Evolutionary conservation across 2,888 invertebrate species (phyloP), one percentile per base, ranked within the genome.

Genomic region (Oscheius sp.): DNA sequence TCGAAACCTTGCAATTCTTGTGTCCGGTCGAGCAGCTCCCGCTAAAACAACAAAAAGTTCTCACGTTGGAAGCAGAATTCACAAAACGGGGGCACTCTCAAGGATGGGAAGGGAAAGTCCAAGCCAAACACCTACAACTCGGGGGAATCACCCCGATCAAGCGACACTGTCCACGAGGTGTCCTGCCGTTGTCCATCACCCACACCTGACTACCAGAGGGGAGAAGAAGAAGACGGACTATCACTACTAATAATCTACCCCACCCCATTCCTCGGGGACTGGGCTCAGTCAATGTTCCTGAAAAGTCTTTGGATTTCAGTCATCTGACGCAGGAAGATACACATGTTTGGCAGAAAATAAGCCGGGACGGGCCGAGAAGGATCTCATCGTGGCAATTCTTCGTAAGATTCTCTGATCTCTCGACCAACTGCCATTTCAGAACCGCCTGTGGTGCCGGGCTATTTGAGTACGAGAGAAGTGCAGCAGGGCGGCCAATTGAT

Each of bases 281-380:
- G 55, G 23, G 5, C 21, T 2, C 23, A 55, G 55, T 25, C 23
- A 55, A 25, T 25, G 5, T 3, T 25, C 21, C 18, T 59, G 61
- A 16, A 9, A 49, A 66, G 23, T n/a, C 16, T 35, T 13, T 7
- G n/a, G 21, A 72, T 72, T 72, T 55, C 43, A 72, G 72, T 18
- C 56, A 29, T 41, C 64, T 12, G 91, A 92, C 58, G 91, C 91
- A 58, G 92, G 92, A 0, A 89, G 91, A 23, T 93, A 92, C 84
- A 90, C 89, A 1, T 93, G 93, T 82, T 82, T 90, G 16, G 92
- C 91, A 0, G 89, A 87, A 70, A 93, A 92, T 84, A 86, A 89
- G 49, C 91, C 91, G 81, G 92, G 92, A 0, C 90, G 90, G 43
- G 89, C 87, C 16, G 88, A 90, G 18, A 91, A 91, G 77, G 89